Percentiles rank a stretch among this genome's conserved stretches.
Evolutionary conservation across 2,113 vertebrate genomes (phyloP).

Genomic region (Chloroceryle aenea): DNA sequence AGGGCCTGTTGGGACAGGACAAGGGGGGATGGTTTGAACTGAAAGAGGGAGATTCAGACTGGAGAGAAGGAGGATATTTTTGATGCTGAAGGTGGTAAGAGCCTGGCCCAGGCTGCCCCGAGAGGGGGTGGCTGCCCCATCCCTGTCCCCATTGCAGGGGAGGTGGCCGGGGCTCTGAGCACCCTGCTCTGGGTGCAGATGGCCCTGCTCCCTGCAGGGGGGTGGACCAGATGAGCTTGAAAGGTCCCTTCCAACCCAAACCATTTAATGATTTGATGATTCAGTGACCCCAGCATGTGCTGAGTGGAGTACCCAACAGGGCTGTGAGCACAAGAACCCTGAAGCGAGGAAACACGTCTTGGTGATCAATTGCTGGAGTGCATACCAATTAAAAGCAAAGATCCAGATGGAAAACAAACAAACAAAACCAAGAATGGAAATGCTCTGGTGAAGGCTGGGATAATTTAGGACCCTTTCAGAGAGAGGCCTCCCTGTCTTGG

Average conservation of each 20-base stretch:
- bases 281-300: neutral
- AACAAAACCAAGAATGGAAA: neutral
- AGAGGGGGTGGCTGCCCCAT: neutral
- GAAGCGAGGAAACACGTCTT: neutral
- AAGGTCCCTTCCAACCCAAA: neutral
- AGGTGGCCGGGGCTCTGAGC: neutral
- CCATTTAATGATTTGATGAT: neutral
- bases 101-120: neutral
- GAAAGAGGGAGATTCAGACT: no score
- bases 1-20: no score
- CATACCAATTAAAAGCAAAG: neutral
- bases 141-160: neutral
- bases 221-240: neutral
- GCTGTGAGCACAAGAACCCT: neutral
- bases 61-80: no score
- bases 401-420: neutral
- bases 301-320: rapidly evolving
- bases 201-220: neutral
- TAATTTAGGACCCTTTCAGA: neutral
- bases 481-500: neutral
- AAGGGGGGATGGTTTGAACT: no score
- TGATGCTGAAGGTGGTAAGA: neutral
- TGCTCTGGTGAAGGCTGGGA: neutral
- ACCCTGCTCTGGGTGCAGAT: neutral
- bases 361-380: neutral